Evolutionary conservation across 1,140 invertebrate genomes (phyloP).

Genomic region (Drosophila santomea): DNA sequence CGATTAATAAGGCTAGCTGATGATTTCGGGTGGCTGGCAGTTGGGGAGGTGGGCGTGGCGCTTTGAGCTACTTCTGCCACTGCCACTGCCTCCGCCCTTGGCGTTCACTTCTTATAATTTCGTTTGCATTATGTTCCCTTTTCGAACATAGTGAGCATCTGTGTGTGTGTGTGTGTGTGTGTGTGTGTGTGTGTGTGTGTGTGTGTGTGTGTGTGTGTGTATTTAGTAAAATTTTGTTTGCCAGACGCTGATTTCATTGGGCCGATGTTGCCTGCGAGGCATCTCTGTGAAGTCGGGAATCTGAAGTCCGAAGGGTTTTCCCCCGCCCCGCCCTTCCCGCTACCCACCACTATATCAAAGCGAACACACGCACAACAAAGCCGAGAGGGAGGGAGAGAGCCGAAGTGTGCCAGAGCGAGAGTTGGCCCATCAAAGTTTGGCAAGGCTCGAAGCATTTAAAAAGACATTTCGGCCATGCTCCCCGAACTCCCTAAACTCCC

Average conservation of each 20-base stretch:
- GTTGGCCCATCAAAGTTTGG: slow-evolving; percentile 14
- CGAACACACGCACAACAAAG: slow-evolving; percentile 9
- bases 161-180: slow-evolving; percentile 12
- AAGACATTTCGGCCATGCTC: slow-evolving; percentile 24
- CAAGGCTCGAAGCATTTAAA: slow-evolving; percentile 29
- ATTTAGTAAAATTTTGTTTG: slow-evolving; percentile 45
- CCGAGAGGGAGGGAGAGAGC: neutral
- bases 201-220: slow-evolving; percentile 15
- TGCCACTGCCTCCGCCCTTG: neutral
- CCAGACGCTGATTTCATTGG: slow-evolving; percentile 40
- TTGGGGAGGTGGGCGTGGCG: neutral
- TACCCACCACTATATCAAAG: neutral
- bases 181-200: neutral
- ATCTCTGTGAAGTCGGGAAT: slow-evolving; percentile 25
- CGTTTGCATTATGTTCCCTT: slow-evolving; percentile 42
- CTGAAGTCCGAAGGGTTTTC: slow-evolving; percentile 30
- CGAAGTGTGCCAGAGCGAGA: slow-evolving; percentile 3
- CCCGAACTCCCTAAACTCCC: neutral
- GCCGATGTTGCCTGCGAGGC: slow-evolving; percentile 31
- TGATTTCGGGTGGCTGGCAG: slow-evolving; percentile 24
- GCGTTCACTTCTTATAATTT: slow-evolving; percentile 50
- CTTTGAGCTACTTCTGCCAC: neutral
- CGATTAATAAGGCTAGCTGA: slow-evolving; percentile 48
- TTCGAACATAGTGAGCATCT: slow-evolving; percentile 9
- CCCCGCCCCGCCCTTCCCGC: neutral